Evolutionary conservation across 1,140 invertebrate genomes (phyloP).

Genomic region (Bombyx mandarina): DNA sequence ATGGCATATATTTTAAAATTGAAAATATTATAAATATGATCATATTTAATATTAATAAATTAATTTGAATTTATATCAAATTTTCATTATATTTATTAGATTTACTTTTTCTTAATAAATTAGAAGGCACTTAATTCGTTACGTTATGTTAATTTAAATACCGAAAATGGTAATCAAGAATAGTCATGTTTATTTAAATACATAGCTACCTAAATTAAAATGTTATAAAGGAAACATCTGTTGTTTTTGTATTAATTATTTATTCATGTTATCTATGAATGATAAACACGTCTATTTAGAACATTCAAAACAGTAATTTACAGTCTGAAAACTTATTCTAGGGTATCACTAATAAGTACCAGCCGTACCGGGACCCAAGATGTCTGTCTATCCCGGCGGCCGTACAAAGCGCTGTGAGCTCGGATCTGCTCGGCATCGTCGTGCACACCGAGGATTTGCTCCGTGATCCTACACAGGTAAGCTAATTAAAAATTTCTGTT

Average conservation of each 20-base stretch:
- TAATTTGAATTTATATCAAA: no score
- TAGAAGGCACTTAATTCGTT: no score
- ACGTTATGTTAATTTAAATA: no score
- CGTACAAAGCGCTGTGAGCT: conserved; percentile 83
- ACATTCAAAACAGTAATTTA: no score
- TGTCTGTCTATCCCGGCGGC: conserved; percentile 86
- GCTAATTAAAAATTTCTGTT: neutral
- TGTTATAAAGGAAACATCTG: neutral
- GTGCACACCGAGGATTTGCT: conserved; percentile 94
- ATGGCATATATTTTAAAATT: no score
- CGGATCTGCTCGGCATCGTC: conserved; percentile 89
- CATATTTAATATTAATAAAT: no score
- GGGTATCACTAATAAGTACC: conserved; percentile 85
- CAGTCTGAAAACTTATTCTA: conserved; percentile 45
- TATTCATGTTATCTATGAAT: neutral
- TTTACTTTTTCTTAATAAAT: no score
- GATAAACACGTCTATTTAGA: no score
- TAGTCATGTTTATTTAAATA: neutral
- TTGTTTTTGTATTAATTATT: neutral
- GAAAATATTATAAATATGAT: no score
- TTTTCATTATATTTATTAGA: no score
- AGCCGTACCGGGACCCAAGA: conserved; percentile 86
- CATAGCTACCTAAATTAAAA: neutral
- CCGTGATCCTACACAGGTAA: conserved; percentile 81
- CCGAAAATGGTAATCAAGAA: neutral